Base-by-base conservation (phyloP, 37 sponge, comb jelly and placozoan genomes). In the Diacarnus erythraeanus region DNA sequence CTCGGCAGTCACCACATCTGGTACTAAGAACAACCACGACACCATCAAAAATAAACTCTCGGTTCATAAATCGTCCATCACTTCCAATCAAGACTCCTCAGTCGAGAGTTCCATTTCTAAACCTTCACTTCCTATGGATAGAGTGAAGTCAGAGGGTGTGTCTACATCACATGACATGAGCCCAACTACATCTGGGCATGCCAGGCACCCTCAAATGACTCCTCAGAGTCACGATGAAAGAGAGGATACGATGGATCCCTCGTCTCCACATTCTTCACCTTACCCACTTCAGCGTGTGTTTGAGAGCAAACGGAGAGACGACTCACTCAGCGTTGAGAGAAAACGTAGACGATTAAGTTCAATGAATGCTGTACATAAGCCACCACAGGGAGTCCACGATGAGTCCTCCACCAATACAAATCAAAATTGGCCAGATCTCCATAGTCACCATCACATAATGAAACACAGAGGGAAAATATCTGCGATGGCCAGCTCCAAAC, bases 331-430 rank as follows among this genome's bases (percentile, higher is more conserved):
- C 54, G 21, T 83, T 76, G 84, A 75, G 21, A 63, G 75, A 69
- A 75, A 74, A 41, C 64, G 84, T 30, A 75, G 84, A 20, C 29
- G 84, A 37, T 66, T 83, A 36, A 74, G 84, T 66, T 83, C 84
- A 27, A 83, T 83, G 69, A 67, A 59, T 35, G 33, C 75, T 6
- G 22, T 25, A 6, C 9, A 17, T 5, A 60, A 25, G 22, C 61
- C 54, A 6, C 37, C 70, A 34, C 38, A 0, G 38, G 64, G 35
- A 25, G 2, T 25, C 36, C 18, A 5, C 2, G 23, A 10, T 58
- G 3, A 15, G 33, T 51, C 22, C 0, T 5, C 34, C 23, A 25
- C 9, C 27, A 4, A 20, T 4, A 60, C 27, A 25, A 5, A 60
- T 25, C 9, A 17, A 5, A 60, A 25, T 20, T 44, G 18, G 9